Conservation (phyloP, 2,888 invertebrate species). For the Apamea monoglypha region DNA sequence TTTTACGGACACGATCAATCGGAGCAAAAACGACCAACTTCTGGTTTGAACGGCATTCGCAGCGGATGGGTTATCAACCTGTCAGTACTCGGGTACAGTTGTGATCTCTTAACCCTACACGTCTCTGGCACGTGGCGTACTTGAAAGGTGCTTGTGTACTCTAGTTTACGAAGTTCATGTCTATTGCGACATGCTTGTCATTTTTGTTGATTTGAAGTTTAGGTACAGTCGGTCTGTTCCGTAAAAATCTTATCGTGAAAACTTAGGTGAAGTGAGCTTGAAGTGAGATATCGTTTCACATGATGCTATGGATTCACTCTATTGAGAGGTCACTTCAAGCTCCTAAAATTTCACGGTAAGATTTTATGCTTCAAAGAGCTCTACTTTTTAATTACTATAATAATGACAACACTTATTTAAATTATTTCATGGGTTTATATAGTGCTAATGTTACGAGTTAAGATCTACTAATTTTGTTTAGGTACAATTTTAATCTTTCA, state of each 20-base stretch:
- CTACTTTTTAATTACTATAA: neutral
- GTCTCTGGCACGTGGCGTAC: conserved; percentile 38
- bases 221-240: neutral
- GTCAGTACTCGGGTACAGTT: conserved; percentile 36
- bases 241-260: neutral
- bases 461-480: neutral
- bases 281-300: neutral
- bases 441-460: neutral
- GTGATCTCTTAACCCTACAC: conserved; percentile 57
- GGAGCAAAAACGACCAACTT: conserved; percentile 15
- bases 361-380: neutral
- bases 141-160: conserved; percentile 15
- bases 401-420: neutral
- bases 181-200: neutral
- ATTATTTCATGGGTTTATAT: neutral
- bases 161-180: neutral
- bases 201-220: neutral
- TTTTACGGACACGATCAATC: conserved; percentile 23
- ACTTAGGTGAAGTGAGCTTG: neutral
- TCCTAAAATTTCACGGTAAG: neutral
- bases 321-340: neutral
- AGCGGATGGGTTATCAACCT: conserved; percentile 52
- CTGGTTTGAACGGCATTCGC: conserved; percentile 15
- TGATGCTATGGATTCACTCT: neutral
- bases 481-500: neutral